Evolutionary conservation across 2,797 vertebrate species (phyloP), one percentile per base, ranked within the genome.

Genomic region (Hyperoplus lanceolatus): DNA sequence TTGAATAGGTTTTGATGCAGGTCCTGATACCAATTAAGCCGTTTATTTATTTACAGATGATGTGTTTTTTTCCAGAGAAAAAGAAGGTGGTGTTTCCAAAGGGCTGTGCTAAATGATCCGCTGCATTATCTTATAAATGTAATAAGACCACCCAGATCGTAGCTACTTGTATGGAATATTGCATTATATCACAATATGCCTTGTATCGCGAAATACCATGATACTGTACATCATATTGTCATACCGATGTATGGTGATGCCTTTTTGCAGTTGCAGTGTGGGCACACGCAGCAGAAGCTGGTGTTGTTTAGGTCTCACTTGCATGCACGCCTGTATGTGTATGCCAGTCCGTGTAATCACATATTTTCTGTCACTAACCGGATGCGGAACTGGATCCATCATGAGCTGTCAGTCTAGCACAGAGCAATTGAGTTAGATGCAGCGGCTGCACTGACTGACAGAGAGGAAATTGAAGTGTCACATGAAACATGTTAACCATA

Each of bases 401-500:
- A 68, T 6, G 55, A 68, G 75, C 82, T 82, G 89, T 87, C 90
- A 83, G 82, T 87, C 83, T 36, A 3, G 42, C 63, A 29, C 29
- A 0, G 67, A 75, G 86, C 71, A 81, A 74, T 82, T 29, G 70
- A 83, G 82, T 81, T 60, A 85, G 83, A 85, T 83, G 51, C 74
- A 78, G 85, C 87, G 55, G 86, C 85, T 70, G 56, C 73, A 6
- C 76, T 90, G 92, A 93, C 77, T 94, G 93, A 94, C 93, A 84
- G 74, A 63, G 73, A 87, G 89, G 90, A 94, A 92, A 94, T 93
- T 91, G 90, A 93, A 91, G 90, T 92, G 92, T 93, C 93, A 93
- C 84, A 80, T 81, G 84, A 85, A 93, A 93, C 90, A 86, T 85
- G 90, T 90, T 86, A 91, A 91, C 85, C 82, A 77, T 82, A 82